Conservation (phyloP, 1,140 invertebrate species). For the Zaprionus lachaisei region DNA sequence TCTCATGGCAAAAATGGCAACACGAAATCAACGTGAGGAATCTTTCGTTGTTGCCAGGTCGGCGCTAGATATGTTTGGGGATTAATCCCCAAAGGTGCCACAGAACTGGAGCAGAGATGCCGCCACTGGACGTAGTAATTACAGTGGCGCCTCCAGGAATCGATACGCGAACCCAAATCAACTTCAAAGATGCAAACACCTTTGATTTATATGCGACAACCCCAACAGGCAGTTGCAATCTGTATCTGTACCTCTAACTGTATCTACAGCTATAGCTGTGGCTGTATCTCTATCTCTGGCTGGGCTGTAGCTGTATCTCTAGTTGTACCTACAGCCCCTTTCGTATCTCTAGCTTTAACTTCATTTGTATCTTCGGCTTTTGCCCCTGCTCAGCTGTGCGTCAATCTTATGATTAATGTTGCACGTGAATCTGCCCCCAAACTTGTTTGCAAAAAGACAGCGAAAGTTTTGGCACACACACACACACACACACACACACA, state of each 20-base stretch:
- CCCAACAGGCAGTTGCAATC: background rate
- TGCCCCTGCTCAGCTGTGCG: slow-evolving; percentile 23
- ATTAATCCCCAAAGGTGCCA: background rate
- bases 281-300: background rate
- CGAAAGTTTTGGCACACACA: slow-evolving; percentile 23
- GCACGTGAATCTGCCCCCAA: slow-evolving; percentile 8
- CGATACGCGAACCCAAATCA: background rate
- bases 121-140: slow-evolving; percentile 1
- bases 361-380: slow-evolving; percentile 5
- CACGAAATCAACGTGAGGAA: background rate
- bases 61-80: background rate
- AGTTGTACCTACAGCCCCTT: background rate
- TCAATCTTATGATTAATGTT: slow-evolving; percentile 47
- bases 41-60: slow-evolving; percentile 42
- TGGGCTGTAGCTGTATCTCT: background rate
- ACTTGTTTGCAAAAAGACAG: slow-evolving; percentile 11
- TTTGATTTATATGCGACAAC: background rate
- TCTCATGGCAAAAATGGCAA: slow-evolving; percentile 31
- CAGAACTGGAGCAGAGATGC: background rate
- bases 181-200: background rate
- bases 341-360: background rate
- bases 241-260: background rate
- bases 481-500: slow-evolving; percentile 6
- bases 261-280: background rate
- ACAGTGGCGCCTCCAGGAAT: background rate